phyloP scores from a whole-genome alignment of 2,113 vertebrate species.

The Oreotragus oreotragus region DNA sequence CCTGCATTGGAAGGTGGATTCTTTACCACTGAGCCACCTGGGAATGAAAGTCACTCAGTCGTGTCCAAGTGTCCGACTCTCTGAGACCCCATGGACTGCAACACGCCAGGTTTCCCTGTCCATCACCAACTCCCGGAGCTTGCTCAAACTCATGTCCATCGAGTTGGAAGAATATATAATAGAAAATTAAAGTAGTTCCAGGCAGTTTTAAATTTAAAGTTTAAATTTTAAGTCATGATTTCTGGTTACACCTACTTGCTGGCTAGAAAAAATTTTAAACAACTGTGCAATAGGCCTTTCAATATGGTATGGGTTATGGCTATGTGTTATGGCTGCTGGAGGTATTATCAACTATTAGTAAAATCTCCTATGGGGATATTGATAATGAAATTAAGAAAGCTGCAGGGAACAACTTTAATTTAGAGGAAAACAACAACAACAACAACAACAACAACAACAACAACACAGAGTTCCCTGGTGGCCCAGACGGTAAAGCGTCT shows the following conservation, averaged over 20 bases:
- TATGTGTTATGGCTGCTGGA: background rate
- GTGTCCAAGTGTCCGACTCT: accelerated
- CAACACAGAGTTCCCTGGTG: background rate
- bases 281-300: background rate
- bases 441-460: too few species aligned
- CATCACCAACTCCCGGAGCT: background rate
- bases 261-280: background rate
- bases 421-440: accelerated
- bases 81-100: accelerated
- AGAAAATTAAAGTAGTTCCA: background rate
- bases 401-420: background rate
- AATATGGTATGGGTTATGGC: background rate
- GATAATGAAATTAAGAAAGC: background rate
- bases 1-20: background rate
- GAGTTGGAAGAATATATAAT: background rate
- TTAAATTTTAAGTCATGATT: background rate
- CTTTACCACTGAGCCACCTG: background rate
- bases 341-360: background rate
- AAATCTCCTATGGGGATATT: background rate
- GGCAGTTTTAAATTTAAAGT: background rate
- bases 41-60: background rate
- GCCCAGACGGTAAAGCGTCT: accelerated
- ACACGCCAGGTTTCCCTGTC: background rate
- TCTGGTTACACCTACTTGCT: background rate
- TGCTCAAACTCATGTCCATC: background rate